phyloP scores from a whole-genome alignment of 2,888 invertebrate species.

The Papilio protenor region DNA sequence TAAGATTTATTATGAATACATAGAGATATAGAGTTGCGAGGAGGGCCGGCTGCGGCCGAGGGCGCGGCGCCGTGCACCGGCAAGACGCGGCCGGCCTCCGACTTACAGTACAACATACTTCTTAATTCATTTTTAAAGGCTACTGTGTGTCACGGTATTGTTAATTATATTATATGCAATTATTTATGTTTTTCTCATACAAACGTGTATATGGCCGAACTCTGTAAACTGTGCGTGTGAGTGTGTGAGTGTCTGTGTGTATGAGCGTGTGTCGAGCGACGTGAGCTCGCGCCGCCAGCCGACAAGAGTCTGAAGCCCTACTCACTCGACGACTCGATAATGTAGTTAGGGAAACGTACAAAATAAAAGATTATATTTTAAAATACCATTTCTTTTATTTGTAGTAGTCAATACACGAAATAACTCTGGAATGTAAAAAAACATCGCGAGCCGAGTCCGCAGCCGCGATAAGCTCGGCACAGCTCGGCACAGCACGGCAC shows the following conservation, averaged over 20 bases:
- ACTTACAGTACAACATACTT: neutral
- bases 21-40: neutral
- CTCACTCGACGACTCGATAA: constrained; percentile 51
- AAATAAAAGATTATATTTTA: constrained; percentile 66
- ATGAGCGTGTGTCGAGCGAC: neutral
- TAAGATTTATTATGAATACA: neutral
- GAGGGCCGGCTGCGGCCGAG: neutral
- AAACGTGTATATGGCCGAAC: neutral
- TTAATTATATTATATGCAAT: neutral
- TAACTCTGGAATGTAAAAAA: constrained; percentile 59
- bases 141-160: neutral
- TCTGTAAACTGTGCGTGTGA: neutral
- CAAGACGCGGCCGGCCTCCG: neutral
- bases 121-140: neutral
- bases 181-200: neutral
- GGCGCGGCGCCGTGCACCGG: neutral
- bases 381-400: constrained; percentile 64
- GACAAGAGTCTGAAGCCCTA: constrained; percentile 48
- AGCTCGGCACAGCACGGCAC: constrained; percentile 1
- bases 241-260: neutral
- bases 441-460: constrained; percentile 22
- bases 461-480: neutral
- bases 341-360: constrained; percentile 57
- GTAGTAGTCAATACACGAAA: constrained; percentile 56
- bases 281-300: neutral